Evolutionary conservation across 2,797 vertebrate genomes (phyloP).

Genomic region (Coreius guichenoti): DNA sequence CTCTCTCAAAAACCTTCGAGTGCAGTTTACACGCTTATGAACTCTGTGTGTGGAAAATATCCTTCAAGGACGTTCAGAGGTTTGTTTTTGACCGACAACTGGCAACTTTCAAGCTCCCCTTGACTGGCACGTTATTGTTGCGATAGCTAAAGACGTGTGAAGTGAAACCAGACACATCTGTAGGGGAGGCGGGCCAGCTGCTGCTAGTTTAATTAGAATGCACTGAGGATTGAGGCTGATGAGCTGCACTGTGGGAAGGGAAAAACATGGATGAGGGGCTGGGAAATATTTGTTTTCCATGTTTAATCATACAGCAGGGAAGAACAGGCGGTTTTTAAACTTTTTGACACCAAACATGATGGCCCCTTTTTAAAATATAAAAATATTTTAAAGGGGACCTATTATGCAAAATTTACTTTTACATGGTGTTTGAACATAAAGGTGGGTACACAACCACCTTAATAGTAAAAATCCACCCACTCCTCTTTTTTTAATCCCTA

Average conservation of each 20-base stretch:
- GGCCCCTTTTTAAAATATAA: not conserved
- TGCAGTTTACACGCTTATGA: not conserved
- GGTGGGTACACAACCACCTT: too few relatives aligned
- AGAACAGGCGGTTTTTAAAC: not conserved
- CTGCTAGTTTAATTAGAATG: constrained; percentile 54
- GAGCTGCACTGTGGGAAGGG: constrained; percentile 15
- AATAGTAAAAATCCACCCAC: too few relatives aligned
- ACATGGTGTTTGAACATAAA: too few relatives aligned
- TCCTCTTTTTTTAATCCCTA: too few relatives aligned
- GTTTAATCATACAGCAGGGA: not conserved
- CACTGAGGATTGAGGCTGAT: constrained; percentile 7
- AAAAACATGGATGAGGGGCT: not conserved
- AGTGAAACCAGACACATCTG: constrained; percentile 34
- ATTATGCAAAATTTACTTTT: too few relatives aligned
- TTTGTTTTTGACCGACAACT: not conserved
- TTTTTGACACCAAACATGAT: not conserved
- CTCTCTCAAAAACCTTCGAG: not conserved
- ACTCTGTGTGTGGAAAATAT: not conserved
- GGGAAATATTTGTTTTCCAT: not conserved
- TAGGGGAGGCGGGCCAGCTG: constrained; percentile 39
- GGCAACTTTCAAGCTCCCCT: not conserved
- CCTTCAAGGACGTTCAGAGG: not conserved
- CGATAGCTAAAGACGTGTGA: constrained; percentile 24
- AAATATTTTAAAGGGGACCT: not conserved
- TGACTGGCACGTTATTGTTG: constrained; percentile 1